Evolutionary conservation across 2,797 vertebrate genomes (phyloP).

Genomic region (Clarias fuscus): DNA sequence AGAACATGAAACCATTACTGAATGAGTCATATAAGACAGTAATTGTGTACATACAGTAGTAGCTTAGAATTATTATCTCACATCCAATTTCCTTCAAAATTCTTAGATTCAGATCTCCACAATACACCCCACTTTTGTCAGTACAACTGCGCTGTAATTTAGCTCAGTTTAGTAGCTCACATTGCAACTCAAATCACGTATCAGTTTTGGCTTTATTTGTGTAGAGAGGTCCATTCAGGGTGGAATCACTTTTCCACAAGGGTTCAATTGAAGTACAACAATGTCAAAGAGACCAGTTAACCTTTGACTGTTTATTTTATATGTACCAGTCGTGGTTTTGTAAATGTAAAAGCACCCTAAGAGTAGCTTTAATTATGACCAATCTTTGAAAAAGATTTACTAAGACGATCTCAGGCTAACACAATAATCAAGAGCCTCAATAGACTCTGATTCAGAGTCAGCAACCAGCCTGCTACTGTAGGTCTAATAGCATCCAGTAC

Average conservation of each 20-base stretch:
- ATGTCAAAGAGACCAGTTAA: neutral
- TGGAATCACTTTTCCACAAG: neutral
- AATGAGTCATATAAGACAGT: neutral
- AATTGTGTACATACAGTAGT: neutral
- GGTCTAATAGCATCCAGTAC: neutral
- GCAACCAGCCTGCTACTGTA: neutral
- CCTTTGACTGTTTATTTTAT: neutral
- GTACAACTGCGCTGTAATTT: neutral
- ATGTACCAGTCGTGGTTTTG: neutral
- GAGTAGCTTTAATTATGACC: neutral
- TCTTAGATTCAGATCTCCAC: neutral
- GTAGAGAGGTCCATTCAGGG: neutral
- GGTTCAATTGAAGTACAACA: too few species aligned
- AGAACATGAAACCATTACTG: neutral
- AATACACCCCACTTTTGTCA: neutral
- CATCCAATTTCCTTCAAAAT: neutral
- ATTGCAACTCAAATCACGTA: neutral
- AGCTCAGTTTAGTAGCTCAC: neutral
- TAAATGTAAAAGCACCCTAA: neutral
- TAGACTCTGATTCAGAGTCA: neutral
- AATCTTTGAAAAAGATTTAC: conserved; percentile 21
- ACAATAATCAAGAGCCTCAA: neutral
- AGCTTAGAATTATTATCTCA: neutral
- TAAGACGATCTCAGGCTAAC: neutral
- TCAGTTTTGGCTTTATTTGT: neutral